Percentiles rank a stretch among this genome's conserved stretches.
Evolutionary conservation across 2,888 invertebrate genomes (phyloP).

Genomic region (Dasypolia templi): DNA sequence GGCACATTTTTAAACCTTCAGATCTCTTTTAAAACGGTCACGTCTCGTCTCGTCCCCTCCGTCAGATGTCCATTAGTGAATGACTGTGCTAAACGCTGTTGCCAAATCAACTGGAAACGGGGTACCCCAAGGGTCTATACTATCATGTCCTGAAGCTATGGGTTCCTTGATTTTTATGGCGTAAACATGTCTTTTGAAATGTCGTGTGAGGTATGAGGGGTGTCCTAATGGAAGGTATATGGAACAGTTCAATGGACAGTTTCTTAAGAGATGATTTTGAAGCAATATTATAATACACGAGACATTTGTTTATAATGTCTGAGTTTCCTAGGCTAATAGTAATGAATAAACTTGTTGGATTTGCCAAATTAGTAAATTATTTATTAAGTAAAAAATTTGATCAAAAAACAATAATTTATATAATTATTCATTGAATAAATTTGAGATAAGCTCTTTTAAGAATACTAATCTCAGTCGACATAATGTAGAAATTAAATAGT

Average conservation of each 20-base stretch:
- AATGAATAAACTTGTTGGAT: background rate
- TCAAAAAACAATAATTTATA: background rate
- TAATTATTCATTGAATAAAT: background rate
- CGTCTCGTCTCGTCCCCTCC: constrained; percentile 48
- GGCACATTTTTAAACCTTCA: constrained; percentile 53
- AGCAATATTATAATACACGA: too few relatives aligned
- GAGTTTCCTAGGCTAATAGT: too few relatives aligned
- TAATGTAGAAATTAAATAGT: too few relatives aligned
- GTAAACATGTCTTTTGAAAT: constrained; percentile 53
- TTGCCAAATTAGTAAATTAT: background rate
- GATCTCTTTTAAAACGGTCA: constrained; percentile 61
- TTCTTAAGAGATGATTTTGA: background rate
- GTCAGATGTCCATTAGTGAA: constrained; percentile 69
- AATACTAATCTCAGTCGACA: too few relatives aligned
- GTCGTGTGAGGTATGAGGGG: constrained; percentile 33
- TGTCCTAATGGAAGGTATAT: constrained; percentile 29
- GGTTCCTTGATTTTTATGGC: constrained; percentile 55
- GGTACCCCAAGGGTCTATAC: constrained; percentile 45
- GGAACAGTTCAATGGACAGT: constrained; percentile 25
- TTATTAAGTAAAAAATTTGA: background rate
- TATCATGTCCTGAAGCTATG: constrained; percentile 47
- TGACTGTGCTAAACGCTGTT: constrained; percentile 68
- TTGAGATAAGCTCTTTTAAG: background rate
- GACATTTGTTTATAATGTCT: background rate
- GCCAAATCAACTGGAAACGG: constrained; percentile 74